phyloP scores from a whole-genome alignment of 2,797 vertebrate species.

The Valencia hispanica region DNA sequence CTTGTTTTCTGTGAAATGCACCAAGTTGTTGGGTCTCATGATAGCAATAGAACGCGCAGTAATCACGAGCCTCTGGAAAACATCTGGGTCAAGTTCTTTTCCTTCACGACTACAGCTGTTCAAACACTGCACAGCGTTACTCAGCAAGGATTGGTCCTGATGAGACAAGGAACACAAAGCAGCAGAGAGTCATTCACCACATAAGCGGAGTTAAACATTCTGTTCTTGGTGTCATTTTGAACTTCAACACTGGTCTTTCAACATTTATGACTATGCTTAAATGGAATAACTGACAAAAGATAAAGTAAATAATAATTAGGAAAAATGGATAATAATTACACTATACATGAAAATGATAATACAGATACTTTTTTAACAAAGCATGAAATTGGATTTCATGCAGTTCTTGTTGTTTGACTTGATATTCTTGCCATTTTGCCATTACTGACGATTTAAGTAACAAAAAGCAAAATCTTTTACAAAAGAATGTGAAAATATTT shows the following conservation, averaged over 20 bases:
- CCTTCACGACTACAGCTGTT: slow-evolving; percentile 90
- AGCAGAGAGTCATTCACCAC: not conserved
- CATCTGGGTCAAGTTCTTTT: slow-evolving; percentile 94
- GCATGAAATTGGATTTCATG: not conserved
- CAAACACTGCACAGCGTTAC: slow-evolving; percentile 96
- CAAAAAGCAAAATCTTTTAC: not conserved
- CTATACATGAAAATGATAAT: too few relatives aligned
- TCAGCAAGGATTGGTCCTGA: slow-evolving; percentile 96
- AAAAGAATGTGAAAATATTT: not conserved
- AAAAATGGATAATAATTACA: too few relatives aligned
- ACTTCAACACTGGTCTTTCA: too few relatives aligned
- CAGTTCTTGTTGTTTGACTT: not conserved
- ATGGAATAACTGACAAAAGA: too few relatives aligned
- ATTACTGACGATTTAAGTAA: not conserved
- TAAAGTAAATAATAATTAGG: too few relatives aligned
- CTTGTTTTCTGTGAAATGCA: slow-evolving; percentile 96
- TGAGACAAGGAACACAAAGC: slow-evolving; percentile 5
- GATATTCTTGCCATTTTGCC: too few relatives aligned
- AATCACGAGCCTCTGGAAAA: slow-evolving; percentile 97
- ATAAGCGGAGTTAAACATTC: not conserved
- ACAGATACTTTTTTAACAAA: too few relatives aligned
- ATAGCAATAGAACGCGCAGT: slow-evolving; percentile 98
- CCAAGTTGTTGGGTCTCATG: slow-evolving; percentile 97
- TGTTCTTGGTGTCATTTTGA: not conserved
- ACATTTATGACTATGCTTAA: too few relatives aligned